Evolutionary conservation across 2,797 vertebrate genomes (phyloP), one percentile per base, ranked within the genome.

Genomic region (Setipinna tenuifilis): DNA sequence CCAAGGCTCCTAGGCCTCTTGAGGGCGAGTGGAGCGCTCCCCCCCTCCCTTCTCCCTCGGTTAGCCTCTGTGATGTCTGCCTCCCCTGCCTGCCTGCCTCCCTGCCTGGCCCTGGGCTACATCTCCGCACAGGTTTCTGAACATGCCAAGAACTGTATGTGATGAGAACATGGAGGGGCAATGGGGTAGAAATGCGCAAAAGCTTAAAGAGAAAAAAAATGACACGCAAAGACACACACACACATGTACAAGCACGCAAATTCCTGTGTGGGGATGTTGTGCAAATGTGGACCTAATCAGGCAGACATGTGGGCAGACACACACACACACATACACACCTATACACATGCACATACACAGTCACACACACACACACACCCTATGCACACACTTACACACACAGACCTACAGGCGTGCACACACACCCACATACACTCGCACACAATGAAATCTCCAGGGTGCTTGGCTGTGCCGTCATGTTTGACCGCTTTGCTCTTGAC

Each of bases 401-500:
- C 62, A 68, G 23, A 68, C 65, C 28, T 23, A 68, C 25, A 68
- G 23, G 25, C 23, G 25, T n/a, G 25, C 23, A 31, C 62, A 68
- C 23, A 68, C 62, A 68, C 11, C 31, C 25, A 17, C 25, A 35
- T 12, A 28, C 65, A 35, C 25, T 2, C 65, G 35, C 25, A 35
- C 65, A 28, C 16, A 85, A 81, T 80, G 54, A 86, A 87, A 89
- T 90, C 87, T 71, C 86, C 84, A 82, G 9, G 83, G 82, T 61
- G 84, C 80, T 17, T 28, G 41, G 25, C 85, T 86, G 81, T 84
- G 81, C 88, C 83, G 86, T 89, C 90, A 88, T 84, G 75, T 90
- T 88, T 91, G 89, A 90, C 89, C 83, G 84, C 83, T 90, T 91
- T 88, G 87, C 87, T 89, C 88, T 90, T 90, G 89, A 91, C 89